Evolutionary conservation across 1,140 invertebrate genomes (phyloP), one percentile per base, ranked within the genome.

Genomic region (Drosophila parvula): DNA sequence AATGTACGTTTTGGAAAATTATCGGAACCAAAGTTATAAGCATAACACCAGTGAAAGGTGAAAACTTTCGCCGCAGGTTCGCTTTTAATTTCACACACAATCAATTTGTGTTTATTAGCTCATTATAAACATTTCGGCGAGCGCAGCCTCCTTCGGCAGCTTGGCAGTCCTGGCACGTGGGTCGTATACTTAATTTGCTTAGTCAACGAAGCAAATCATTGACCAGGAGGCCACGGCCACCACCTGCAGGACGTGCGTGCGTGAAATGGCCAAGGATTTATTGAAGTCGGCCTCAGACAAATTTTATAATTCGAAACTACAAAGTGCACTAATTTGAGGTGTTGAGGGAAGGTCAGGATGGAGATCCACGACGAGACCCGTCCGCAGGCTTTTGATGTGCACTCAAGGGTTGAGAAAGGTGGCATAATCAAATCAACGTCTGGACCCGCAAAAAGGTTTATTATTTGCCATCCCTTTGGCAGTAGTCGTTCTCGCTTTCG

Each of bases 271-370:
- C 59, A 57, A 70, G 45, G 78, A 75, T 75, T 81, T 77, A 78
- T 78, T 38, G 51, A 44, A 11, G 47, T 18, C 4, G 44, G 56
- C 56, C 55, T 56, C 48, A 70, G 34, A 74, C 70, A 80, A 70
- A 69, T 75, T 71, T 63, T 65, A 60, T 76, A 81, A 73, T 71
- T 71, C 28, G 68, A 83, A 88, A 88, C 83, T 88, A 88, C 83
- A 88, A 88, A 83, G 79, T 88, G 71, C 76, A 88, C 83, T 88
- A 88, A 88, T 88, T 88, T 83, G 68, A 88, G 83, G 83, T 88
- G 83, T 88, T 56, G 63, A 82, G 74, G 70, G 53, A 68, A 14
- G 47, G 36, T 38, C 38, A 28, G 18, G 9, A 6, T 16, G 16
- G n/a, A 10, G 40, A 22, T 27, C 30, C 11, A 27, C 38, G n/a